Conservation (phyloP, 2,113 vertebrate species). For the Corythoichthys intestinalis region DNA sequence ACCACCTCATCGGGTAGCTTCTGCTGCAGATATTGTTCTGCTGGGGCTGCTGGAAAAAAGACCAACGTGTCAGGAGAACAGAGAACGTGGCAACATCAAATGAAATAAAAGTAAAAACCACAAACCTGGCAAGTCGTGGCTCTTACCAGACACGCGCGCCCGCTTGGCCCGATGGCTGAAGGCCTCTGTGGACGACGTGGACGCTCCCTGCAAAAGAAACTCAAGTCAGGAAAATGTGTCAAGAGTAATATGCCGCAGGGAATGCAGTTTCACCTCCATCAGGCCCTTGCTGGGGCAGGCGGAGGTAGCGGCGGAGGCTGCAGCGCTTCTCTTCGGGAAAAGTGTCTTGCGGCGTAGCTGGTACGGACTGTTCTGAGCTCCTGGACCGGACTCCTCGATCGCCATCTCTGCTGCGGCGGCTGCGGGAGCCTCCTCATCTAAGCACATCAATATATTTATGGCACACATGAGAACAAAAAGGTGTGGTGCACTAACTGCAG, state of each 20-base stretch:
- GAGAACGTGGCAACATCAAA: background rate
- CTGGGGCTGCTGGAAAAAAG: conserved; percentile 83
- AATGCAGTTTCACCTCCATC: conserved; percentile 83
- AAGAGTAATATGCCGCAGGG: background rate
- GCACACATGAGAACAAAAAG: background rate
- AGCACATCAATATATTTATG: conserved; percentile 16
- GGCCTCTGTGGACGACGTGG: conserved; percentile 93
- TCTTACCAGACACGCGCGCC: conserved; percentile 96
- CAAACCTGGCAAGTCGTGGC: conserved; percentile 91
- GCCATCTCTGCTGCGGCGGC: conserved; percentile 89
- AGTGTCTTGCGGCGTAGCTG: conserved; percentile 98
- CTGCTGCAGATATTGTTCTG: conserved; percentile 98
- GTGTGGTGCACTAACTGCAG: background rate
- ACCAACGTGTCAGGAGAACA: background rate
- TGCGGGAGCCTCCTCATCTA: conserved; percentile 98
- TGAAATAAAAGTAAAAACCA: conserved; percentile 40
- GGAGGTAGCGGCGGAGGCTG: conserved; percentile 87
- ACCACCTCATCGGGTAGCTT: conserved; percentile 98
- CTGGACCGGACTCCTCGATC: conserved; percentile 98
- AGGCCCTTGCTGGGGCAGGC: conserved; percentile 82
- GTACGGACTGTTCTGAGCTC: conserved; percentile 99
- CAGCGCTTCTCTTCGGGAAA: conserved; percentile 91
- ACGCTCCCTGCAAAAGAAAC: conserved; percentile 81
- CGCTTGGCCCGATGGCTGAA: conserved; percentile 98
- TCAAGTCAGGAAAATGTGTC: background rate